Evolutionary conservation across 2,797 vertebrate species (phyloP).

Genomic region (Craterocephalus amniculus): DNA sequence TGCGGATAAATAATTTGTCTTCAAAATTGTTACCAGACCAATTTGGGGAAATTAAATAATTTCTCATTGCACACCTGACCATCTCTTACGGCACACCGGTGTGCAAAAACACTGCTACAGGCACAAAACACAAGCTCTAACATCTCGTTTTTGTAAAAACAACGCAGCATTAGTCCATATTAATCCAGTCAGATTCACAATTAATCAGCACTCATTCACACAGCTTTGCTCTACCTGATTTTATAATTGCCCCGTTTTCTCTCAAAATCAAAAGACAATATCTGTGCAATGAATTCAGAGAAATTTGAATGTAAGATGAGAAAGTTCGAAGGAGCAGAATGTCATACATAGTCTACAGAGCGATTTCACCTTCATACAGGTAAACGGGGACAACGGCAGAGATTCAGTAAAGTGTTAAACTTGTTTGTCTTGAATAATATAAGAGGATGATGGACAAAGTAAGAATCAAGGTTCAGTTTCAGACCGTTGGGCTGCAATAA

Average conservation of each 20-base stretch:
- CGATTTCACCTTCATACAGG: no score
- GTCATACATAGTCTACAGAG: neutral
- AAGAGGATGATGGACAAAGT: constrained; percentile 1
- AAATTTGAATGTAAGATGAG: neutral
- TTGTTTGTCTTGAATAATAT: neutral
- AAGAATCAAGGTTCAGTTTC: neutral
- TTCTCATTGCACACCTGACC: no score
- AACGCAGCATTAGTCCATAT: neutral
- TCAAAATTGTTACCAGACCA: no score
- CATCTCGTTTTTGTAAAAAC: no score
- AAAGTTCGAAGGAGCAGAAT: constrained; percentile 1
- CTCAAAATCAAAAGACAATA: no score
- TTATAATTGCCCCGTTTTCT: neutral
- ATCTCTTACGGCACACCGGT: no score
- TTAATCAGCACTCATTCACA: neutral
- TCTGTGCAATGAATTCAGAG: neutral
- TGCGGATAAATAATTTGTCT: no score
- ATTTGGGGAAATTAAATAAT: no score
- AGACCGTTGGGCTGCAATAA: neutral
- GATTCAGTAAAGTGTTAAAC: neutral
- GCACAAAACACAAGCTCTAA: neutral
- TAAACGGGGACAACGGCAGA: no score
- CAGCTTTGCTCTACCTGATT: neutral
- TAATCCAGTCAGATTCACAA: neutral
- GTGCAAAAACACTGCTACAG: no score